Evolutionary conservation across 2,888 invertebrate species (phyloP).

Genomic region (Pterostichus madidus): DNA sequence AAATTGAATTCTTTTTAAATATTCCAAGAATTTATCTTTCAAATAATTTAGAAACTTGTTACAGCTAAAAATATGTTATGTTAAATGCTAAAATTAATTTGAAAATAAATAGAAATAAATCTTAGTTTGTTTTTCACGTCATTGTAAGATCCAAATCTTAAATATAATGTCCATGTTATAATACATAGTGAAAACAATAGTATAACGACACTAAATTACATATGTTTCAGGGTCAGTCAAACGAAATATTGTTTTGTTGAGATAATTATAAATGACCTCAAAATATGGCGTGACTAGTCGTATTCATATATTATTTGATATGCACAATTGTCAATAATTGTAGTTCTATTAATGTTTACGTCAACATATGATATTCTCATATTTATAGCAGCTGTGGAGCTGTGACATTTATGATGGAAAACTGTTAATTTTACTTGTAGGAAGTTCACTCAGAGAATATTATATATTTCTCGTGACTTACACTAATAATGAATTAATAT

Average conservation of each 20-base stretch:
- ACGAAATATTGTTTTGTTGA: conserved; percentile 20
- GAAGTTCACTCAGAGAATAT: not conserved
- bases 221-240: conserved; percentile 38
- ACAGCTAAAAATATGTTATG: too few species aligned
- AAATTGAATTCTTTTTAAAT: too few species aligned
- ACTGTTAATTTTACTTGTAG: conserved; percentile 14
- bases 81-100: too few species aligned
- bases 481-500: not conserved
- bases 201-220: conserved; percentile 36
- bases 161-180: not conserved
- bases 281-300: conserved; percentile 46
- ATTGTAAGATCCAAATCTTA: not conserved
- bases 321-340: conserved; percentile 52
- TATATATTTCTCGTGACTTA: conserved; percentile 1
- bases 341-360: conserved; percentile 50
- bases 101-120: too few species aligned
- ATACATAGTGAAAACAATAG: conserved; percentile 34
- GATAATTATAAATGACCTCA: conserved; percentile 54
- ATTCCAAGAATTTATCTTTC: too few species aligned
- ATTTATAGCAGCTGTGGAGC: not conserved
- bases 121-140: too few species aligned
- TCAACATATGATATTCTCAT: conserved; percentile 12
- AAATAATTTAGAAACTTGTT: too few species aligned
- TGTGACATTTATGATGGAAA: conserved; percentile 8
- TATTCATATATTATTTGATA: conserved; percentile 53